Conservation (phyloP, 2,797 vertebrate species). For the Chiroxiphia lanceolata region DNA sequence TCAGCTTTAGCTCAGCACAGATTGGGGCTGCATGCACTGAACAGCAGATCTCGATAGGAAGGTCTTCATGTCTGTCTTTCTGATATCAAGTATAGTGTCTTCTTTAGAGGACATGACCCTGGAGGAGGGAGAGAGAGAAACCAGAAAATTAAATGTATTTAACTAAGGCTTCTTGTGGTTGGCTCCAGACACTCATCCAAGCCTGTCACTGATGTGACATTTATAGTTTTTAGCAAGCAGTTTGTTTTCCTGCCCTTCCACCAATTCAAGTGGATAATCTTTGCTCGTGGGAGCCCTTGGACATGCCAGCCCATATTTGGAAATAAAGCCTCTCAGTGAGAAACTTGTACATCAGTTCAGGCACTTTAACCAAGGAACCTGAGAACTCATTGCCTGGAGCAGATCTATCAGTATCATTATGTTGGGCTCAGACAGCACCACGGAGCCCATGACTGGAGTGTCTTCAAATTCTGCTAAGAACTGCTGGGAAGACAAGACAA, state of each 20-base stretch:
- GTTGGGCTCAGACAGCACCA: not conserved
- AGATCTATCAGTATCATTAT: not conserved
- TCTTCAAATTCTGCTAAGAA: not conserved
- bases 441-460: not conserved
- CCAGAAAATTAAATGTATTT: not conserved
- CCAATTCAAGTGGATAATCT: not conserved
- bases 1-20: conserved; percentile 59
- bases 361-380: not conserved
- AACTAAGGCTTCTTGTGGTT: not conserved
- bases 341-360: not conserved
- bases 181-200: not conserved
- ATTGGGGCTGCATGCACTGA: conserved; percentile 67
- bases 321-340: conserved; percentile 19
- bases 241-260: conserved; percentile 13
- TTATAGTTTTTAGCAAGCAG: conserved; percentile 3
- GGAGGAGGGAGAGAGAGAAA: not conserved
- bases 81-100: conserved; percentile 27
- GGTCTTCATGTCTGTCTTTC: conserved; percentile 48
- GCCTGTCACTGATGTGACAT: not conserved
- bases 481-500: not conserved
- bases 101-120: conserved; percentile 44
- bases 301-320: conserved; percentile 52
- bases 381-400: not conserved
- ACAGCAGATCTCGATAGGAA: conserved; percentile 35
- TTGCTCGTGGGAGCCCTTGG: not conserved